Base-by-base conservation (phyloP, 2,797 vertebrate species). In the Yasuhikotakia modesta region DNA sequence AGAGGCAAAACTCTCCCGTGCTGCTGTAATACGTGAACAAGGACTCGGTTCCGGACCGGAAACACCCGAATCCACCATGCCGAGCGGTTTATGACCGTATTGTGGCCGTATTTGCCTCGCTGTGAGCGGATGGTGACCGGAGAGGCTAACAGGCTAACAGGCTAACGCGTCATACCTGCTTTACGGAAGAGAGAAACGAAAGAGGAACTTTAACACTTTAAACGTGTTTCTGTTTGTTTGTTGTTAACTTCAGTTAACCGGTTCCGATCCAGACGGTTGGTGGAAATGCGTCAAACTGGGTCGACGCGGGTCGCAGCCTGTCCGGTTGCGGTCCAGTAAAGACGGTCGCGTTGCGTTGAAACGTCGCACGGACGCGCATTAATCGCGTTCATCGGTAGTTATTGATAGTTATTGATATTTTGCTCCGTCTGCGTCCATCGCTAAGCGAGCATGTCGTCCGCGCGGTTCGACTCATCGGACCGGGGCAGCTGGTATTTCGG, bases 401-500 rank as follows among this genome's bases (percentile, higher is more conserved):
- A n/a, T n/a, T n/a, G n/a, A n/a, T 85, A 14, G 58, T 11, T 66
- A 12, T 30, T 66, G 0, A 53, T n/a, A n/a, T n/a, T 79, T 79
- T 16, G 53, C 65, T 76, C 57, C 74, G 83, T 88, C 84, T 81
- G 85, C 90, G 89, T 91, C 88, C 78, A 76, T 81, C 76, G 50
- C 30, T 10, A 19, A 68, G 19, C 43, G 65, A 79, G 78, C 87
- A 96, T 96, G 95, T 96, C 96, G 85, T 93, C 94, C 68, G 96
- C 95, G 76, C 95, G 96, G 82, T 99, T 99, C 87, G 97, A 99
- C 79, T 96, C 97, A 2, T 89, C 95, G 63, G 97, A 99, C 88
- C 95, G 96, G 81, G 93, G 94, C 74, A 91, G 95, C 87, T 99
- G 98, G 98, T 99, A 99, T 91, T 96, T 98, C 87, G 98, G 98